Percentiles rank a stretch among this genome's conserved stretches.
phyloP scores from a whole-genome alignment of 2,797 vertebrate genomes.

The Botia kubotai region DNA sequence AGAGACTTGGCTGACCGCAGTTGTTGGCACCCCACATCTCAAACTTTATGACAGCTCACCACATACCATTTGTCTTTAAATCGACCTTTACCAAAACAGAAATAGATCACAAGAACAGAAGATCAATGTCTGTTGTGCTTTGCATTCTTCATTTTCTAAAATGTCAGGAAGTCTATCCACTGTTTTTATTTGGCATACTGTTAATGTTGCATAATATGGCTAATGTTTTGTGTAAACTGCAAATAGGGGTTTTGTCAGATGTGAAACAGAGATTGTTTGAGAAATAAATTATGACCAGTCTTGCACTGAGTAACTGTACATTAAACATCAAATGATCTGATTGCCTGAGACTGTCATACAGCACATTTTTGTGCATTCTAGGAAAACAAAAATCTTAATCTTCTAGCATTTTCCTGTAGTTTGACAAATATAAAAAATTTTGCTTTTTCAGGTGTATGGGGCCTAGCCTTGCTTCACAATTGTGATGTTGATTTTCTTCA shows the following conservation, averaged over 20 bases:
- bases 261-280: background rate
- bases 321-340: background rate
- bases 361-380: background rate
- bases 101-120: slow-evolving; percentile 50
- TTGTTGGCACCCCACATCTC: slow-evolving; percentile 35
- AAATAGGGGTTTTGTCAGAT: slow-evolving; percentile 27
- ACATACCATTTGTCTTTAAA: slow-evolving; percentile 43
- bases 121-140: slow-evolving; percentile 50
- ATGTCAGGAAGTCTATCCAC: slow-evolving; percentile 43
- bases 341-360: background rate
- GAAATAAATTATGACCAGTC: background rate
- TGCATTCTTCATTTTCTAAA: slow-evolving; percentile 32
- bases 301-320: background rate
- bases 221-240: slow-evolving; percentile 6
- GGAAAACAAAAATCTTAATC: background rate
- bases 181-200: slow-evolving; percentile 44
- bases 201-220: slow-evolving; percentile 3
- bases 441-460: slow-evolving; percentile 13
- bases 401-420: background rate
- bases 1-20: slow-evolving; percentile 36
- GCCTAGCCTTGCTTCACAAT: slow-evolving; percentile 5
- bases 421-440: background rate
- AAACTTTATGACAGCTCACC: slow-evolving; percentile 36
- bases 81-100: slow-evolving; percentile 37
- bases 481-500: slow-evolving; percentile 8